A percentile compares a stretch with the other conserved stretches of the same genome.
Evolutionary conservation across 2,113 vertebrate genomes (phyloP).

Genomic region (Synchiropus splendidus): DNA sequence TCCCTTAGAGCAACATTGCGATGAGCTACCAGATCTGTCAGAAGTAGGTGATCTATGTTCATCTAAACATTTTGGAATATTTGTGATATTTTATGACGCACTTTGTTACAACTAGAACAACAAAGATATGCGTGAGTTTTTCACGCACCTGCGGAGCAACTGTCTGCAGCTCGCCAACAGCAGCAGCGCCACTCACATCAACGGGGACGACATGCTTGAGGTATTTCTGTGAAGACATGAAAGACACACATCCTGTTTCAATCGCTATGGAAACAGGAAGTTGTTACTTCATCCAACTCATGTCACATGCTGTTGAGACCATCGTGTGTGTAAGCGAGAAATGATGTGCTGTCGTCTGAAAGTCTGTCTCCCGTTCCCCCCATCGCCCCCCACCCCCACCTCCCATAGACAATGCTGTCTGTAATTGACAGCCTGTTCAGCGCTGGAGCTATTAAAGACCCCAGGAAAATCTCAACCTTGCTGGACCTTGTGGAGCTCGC

Average conservation of each 20-base stretch:
- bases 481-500: constrained; percentile 37
- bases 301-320: no score
- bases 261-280: constrained; percentile 4
- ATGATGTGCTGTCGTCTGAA: constrained; percentile 11
- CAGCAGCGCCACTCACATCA: background rate
- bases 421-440: constrained; percentile 42
- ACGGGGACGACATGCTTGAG: constrained; percentile 25
- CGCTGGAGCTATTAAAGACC: constrained; percentile 9
- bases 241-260: background rate
- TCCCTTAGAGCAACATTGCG: constrained; percentile 44
- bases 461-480: constrained; percentile 38
- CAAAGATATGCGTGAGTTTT: background rate
- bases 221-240: constrained; percentile 24
- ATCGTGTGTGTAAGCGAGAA: background rate
- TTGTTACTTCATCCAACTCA: background rate
- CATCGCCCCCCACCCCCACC: background rate
- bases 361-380: constrained; percentile 18
- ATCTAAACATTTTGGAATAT: no score
- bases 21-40: background rate
- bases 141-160: constrained; percentile 8
- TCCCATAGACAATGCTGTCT: constrained; percentile 44
- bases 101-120: constrained; percentile 15
- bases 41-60: constrained; percentile 26
- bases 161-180: constrained; percentile 22
- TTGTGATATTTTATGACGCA: no score